Base-by-base conservation (phyloP, 2,113 vertebrate species). In the Thomomys bottae region DNA sequence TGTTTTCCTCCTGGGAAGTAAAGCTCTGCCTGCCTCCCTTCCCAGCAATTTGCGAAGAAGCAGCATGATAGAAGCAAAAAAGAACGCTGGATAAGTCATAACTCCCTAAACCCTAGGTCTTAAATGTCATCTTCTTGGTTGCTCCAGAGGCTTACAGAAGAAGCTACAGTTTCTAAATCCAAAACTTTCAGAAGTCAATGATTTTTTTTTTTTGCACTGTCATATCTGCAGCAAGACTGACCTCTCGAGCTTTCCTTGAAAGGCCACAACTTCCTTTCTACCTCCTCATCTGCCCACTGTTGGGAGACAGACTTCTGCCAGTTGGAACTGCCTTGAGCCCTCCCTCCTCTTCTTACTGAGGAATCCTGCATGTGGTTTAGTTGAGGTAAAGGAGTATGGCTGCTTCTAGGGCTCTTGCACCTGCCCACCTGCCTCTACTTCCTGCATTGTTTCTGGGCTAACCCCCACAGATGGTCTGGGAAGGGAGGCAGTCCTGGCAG, bases 161-260 rank as follows among this genome's bases (percentile, higher is more conserved):
- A 40, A 72, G 3, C 68, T 82, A 79, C 77, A 84, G 61, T 54
- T 90, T 95, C 86, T 93, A 71, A 93, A 92, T 95, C 86, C 92
- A 93, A 95, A 94, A 94, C 90, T 95, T 96, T 95, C 93, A 82
- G 88, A 84, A 23, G 85, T 88, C 94, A 93, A 67, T 75, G 89
- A 94, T 95, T 95, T 88, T 54, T 15, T 54, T 54, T 54, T 11
- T 45, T 54, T 97, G 92, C 93, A 90, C n/a, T 90, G 94, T 95
- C 96, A 93, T 95, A 94, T 79, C 94, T 95, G 93, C 94, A 95
- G 86, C 83, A 91, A 87, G 92, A 78, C 89, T 89, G 86, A 84
- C 73, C 94, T 96, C 63, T 73, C 68, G 87, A 93, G 93, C 84
- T 87, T 95, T 96, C 86, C 78, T 40, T 2, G 83, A 95, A 96